Percentiles rank a stretch among this genome's conserved stretches.
These are phyloP conservation scores for Tragelaphus buxtoni DNA, from an alignment of 2,113 vertebrate species.

Conservation along the genomic window DNA sequence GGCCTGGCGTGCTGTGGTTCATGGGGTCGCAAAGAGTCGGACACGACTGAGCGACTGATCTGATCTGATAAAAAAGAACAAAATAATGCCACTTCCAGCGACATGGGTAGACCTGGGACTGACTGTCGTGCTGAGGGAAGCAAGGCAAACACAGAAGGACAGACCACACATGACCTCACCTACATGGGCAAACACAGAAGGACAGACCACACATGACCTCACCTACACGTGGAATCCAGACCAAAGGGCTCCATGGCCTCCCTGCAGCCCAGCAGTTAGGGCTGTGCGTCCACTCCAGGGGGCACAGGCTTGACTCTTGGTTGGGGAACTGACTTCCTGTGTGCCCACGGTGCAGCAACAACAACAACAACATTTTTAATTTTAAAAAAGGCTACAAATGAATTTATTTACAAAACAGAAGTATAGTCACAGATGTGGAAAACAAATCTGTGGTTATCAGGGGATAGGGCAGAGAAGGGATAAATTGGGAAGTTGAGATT, in stretches of 20 bases:
- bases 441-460: neutral
- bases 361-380: neutral
- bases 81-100: neutral
- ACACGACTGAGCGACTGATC: no score
- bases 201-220: neutral
- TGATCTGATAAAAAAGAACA: neutral
- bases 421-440: neutral
- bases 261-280: neutral
- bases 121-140: neutral
- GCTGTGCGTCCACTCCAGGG: neutral
- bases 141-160: neutral
- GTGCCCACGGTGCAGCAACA: neutral
- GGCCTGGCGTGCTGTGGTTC: no score
- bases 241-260: neutral
- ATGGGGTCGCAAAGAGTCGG: no score
- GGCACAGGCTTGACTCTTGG: neutral
- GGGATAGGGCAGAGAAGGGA: neutral
- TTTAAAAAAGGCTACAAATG: neutral
- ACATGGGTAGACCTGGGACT: neutral
- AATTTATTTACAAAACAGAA: neutral
- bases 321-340: neutral
- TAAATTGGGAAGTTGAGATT: neutral
- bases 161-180: neutral
- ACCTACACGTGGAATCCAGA: neutral
- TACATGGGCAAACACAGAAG: neutral